Evolutionary conservation across 2,113 vertebrate species (phyloP).

Genomic region (Cisticola juncidis): DNA sequence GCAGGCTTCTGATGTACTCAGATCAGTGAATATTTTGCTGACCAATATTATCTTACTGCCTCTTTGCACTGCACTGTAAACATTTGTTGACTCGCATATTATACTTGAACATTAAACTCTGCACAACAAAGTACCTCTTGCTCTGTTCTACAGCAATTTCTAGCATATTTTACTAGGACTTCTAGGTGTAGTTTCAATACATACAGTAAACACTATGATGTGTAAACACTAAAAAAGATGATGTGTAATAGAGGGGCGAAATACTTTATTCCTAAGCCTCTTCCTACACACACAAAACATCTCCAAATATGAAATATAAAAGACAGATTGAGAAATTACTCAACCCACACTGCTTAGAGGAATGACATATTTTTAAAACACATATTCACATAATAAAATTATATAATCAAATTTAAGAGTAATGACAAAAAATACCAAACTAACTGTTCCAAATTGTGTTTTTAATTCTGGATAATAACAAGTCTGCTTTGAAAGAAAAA

Average conservation of each 20-base stretch:
- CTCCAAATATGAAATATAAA: neutral
- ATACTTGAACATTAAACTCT: neutral
- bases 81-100: neutral
- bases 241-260: neutral
- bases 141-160: neutral
- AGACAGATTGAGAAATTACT: neutral
- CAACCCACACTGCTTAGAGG: neutral
- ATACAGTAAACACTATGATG: neutral
- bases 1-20: neutral
- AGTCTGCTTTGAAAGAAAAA: neutral
- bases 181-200: neutral
- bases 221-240: neutral
- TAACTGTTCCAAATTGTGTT: neutral
- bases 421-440: neutral
- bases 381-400: neutral
- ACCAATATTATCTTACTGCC: neutral
- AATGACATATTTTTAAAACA: neutral
- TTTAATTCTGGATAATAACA: neutral
- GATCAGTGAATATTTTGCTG: conserved; percentile 7
- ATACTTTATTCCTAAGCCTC: neutral
- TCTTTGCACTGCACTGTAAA: neutral
- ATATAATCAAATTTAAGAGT: neutral
- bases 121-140: neutral
- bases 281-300: neutral
- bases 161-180: neutral